Evolutionary conservation across 35 echinoderm and acorn worm genomes (phyloP), one percentile per base, ranked within the genome.

Genomic region (Strongylocentrotus purpuratus): DNA sequence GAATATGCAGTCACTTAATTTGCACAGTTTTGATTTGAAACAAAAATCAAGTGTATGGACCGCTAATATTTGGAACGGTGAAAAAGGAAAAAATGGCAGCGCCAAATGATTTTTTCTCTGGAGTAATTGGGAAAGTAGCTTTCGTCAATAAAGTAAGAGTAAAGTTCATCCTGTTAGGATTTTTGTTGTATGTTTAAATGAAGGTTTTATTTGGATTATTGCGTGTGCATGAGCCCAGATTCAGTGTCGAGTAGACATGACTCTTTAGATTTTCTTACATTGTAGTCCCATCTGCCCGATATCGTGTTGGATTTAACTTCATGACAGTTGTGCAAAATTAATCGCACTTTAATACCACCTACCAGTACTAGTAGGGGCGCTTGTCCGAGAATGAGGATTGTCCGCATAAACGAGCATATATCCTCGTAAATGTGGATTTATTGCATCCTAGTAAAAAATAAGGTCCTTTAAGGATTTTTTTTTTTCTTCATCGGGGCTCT

Each of bases 61-160:
- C 65, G 65, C 65, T 0, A 7, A 78, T 22, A 78, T 8, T 78
- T 78, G 22, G 50, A 41, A 41, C 35, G 35, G 17, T 59, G 52
- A 3, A 5, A n/a, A 5, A 28, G 25, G 0, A 4, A 13, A 10
- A 15, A 89, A 89, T 89, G 87, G 87, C 87, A 45, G 87, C 32
- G 87, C 87, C 87, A 22, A 89, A 15, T 41, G 87, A 46, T 13
- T 89, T 89, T 89, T 89, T 89, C 33, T 45, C 87, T 22, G 87
- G 45, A 33, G 87, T 89, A 10, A 46, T 89, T 22, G 87, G 45
- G 9, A 89, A 89, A 45, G 87, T 89, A 18, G 13, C 87, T 89
- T 89, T 89, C 87, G 87, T 89, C 45, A 89, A 89, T 41, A 89
- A 89, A 31, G 87, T 89, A 22, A 89, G 87, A 89, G 85, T 86